Evolutionary conservation across 2,113 vertebrate species (phyloP).

Genomic region (Saccopteryx bilineata): DNA sequence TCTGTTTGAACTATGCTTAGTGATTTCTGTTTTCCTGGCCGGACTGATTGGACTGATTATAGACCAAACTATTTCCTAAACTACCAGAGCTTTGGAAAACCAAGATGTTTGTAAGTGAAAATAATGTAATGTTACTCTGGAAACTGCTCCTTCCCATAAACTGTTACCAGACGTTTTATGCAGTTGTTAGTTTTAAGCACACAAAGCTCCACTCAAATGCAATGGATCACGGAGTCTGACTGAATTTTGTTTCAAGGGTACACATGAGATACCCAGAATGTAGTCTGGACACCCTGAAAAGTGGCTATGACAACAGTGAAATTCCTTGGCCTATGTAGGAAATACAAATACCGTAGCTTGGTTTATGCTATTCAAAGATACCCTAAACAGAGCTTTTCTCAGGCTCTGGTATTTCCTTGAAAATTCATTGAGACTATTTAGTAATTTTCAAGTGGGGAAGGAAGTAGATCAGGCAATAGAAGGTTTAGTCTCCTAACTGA

Average conservation of each 20-base stretch:
- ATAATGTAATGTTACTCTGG: background rate
- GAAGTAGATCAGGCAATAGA: background rate
- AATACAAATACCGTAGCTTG: background rate
- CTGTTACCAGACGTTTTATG: background rate
- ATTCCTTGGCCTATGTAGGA: background rate
- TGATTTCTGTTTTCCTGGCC: slow-evolving; percentile 38
- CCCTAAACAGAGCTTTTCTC: background rate
- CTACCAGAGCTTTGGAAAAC: background rate
- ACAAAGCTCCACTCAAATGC: background rate
- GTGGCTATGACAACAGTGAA: background rate
- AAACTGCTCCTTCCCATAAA: background rate
- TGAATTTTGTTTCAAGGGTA: background rate
- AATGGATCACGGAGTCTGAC: background rate
- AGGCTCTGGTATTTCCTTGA: background rate
- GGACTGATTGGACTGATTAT: background rate
- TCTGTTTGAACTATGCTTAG: slow-evolving; percentile 23
- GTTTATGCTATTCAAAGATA: background rate
- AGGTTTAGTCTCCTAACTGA: background rate
- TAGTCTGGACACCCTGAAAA: background rate
- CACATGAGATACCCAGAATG: background rate
- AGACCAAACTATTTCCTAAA: background rate
- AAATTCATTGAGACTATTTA: slow-evolving; percentile 11
- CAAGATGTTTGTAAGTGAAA: background rate
- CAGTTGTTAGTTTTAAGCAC: background rate
- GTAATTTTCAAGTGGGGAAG: background rate